A percentile compares a stretch with the other conserved stretches of the same genome.
These are phyloP conservation scores for Centruroides sculpturatus DNA, from an alignment of 1,140 invertebrate genomes.

Conservation along the genomic window DNA sequence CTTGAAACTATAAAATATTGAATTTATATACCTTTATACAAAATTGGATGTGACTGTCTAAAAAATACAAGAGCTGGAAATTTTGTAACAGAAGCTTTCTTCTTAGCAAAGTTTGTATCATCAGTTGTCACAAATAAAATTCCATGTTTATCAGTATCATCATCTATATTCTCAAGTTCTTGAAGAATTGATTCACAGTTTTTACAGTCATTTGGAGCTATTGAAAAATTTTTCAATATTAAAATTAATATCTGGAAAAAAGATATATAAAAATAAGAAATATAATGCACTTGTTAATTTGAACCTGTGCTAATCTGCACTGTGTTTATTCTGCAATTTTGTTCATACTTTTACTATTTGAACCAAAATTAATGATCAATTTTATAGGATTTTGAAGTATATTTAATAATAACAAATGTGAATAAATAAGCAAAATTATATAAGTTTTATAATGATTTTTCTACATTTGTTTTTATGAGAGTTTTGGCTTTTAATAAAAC, in stretches of 20 bases:
- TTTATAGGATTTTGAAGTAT: too few species aligned
- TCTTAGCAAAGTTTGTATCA: conserved; percentile 45
- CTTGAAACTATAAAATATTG: not conserved
- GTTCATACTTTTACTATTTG: too few species aligned
- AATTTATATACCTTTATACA: conserved; percentile 42
- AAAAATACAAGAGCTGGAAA: conserved; percentile 81
- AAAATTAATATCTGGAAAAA: too few species aligned
- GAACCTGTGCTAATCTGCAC: too few species aligned
- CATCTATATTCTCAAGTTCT: conserved; percentile 82
- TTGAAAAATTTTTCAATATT: not conserved
- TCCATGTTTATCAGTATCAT: conserved; percentile 80
- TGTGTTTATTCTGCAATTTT: too few species aligned
- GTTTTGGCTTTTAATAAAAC: too few species aligned
- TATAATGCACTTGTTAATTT: not conserved
- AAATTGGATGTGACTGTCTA: conserved; percentile 53
- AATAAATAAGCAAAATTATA: too few species aligned
- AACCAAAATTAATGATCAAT: too few species aligned
- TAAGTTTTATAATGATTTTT: too few species aligned
- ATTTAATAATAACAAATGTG: too few species aligned
- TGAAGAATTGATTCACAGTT: conserved; percentile 21
- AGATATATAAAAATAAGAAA: too few species aligned
- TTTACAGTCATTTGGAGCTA: conserved; percentile 21
- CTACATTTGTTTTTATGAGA: too few species aligned
- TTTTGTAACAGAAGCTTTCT: conserved; percentile 57
- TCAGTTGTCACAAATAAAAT: conserved; percentile 57